phyloP scores from a whole-genome alignment of 2,888 invertebrate species.

The Meteorus colon region DNA sequence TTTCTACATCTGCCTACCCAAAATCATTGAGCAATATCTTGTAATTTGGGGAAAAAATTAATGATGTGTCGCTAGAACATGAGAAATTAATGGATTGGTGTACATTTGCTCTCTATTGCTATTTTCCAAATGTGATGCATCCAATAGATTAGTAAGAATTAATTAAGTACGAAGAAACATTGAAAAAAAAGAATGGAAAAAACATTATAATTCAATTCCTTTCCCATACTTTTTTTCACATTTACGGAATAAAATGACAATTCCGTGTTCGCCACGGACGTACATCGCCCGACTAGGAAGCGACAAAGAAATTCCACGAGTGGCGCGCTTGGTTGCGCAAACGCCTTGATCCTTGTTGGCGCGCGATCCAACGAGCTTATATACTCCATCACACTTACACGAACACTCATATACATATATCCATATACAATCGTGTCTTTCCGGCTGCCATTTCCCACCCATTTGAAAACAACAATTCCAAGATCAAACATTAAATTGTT shows the following conservation, averaged over 20 bases:
- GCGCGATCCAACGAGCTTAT: constrained; percentile 14
- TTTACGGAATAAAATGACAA: constrained; percentile 56
- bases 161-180: constrained; percentile 19
- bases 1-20: too few relatives aligned
- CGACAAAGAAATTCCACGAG: constrained; percentile 44
- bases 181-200: neutral
- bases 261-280: constrained; percentile 55
- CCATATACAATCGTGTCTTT: constrained; percentile 12
- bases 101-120: neutral
- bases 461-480: constrained; percentile 7
- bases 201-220: neutral
- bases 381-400: neutral
- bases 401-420: neutral
- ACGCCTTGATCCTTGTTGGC: constrained; percentile 38
- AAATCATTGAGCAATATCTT: too few relatives aligned
- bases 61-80: too few relatives aligned
- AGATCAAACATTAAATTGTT: constrained; percentile 15
- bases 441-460: constrained; percentile 11
- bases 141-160: constrained; percentile 13
- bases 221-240: constrained; percentile 47
- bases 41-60: too few relatives aligned
- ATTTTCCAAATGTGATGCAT: constrained; percentile 11
- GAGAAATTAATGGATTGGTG: neutral
- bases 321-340: constrained; percentile 38
- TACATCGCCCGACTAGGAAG: constrained; percentile 46